These are phyloP conservation scores for Callospermophilus lateralis DNA, from an alignment of 2,113 vertebrate genomes.

Conservation along the genomic window DNA sequence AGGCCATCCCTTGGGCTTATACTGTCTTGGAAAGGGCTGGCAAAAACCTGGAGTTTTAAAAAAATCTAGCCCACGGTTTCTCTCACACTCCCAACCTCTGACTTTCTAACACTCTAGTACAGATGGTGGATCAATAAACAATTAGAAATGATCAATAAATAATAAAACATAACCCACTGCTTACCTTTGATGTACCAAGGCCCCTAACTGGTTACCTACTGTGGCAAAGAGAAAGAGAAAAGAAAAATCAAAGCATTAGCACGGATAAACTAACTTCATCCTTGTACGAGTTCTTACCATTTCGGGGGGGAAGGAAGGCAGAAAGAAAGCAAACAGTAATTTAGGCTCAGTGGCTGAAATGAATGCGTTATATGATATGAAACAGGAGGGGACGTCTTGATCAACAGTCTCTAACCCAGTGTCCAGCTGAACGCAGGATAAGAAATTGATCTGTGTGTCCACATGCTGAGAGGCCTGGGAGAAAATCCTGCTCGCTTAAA, in stretches of 20 bases:
- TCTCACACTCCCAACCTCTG: slow-evolving; percentile 87
- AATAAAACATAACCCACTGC: slow-evolving; percentile 93
- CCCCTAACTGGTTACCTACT: slow-evolving; percentile 98
- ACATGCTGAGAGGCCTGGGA: slow-evolving; percentile 89
- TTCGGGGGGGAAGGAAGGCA: slow-evolving; percentile 77
- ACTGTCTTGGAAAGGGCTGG: slow-evolving; percentile 57
- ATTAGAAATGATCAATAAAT: slow-evolving; percentile 94
- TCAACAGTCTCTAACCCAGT: slow-evolving; percentile 87
- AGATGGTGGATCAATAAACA: slow-evolving; percentile 94
- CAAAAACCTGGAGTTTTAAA: slow-evolving; percentile 70
- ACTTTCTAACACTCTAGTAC: slow-evolving; percentile 89
- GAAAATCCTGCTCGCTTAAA: slow-evolving; percentile 85
- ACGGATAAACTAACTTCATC: slow-evolving; percentile 91
- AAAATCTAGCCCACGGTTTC: slow-evolving; percentile 84
- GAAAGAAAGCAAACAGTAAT: slow-evolving; percentile 87
- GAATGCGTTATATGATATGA: slow-evolving; percentile 86
- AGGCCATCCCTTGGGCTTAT: neutral
- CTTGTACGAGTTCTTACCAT: slow-evolving; percentile 86
- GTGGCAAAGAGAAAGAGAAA: slow-evolving; percentile 88
- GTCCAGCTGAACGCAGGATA: slow-evolving; percentile 91
- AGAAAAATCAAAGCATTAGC: slow-evolving; percentile 90
- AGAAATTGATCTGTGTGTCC: slow-evolving; percentile 88
- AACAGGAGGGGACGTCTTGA: slow-evolving; percentile 89
- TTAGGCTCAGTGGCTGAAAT: slow-evolving; percentile 89
- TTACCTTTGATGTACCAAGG: slow-evolving; percentile 99